Conservation (phyloP, 1,140 invertebrate species). For the Nomia melanderi region DNA sequence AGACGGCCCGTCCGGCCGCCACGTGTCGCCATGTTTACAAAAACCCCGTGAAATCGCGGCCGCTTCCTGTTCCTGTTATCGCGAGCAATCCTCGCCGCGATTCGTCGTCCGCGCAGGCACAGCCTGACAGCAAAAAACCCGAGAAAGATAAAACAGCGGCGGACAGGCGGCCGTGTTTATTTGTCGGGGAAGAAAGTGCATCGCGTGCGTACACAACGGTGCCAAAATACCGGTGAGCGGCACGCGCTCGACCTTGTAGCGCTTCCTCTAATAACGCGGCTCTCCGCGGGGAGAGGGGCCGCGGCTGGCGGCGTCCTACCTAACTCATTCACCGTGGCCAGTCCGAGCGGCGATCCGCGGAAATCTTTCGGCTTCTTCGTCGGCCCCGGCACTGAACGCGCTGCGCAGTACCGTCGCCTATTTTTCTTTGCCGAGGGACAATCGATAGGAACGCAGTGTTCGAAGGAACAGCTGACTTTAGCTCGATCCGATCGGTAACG, state of each 20-base stretch:
- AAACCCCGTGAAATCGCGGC: neutral
- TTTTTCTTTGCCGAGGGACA: no score
- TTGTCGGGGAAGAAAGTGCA: conserved; percentile 2
- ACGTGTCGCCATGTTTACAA: neutral
- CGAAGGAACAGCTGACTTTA: no score
- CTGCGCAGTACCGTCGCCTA: no score
- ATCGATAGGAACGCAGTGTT: no score
- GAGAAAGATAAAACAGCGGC: no score
- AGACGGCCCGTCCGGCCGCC: neutral
- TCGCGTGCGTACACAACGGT: neutral
- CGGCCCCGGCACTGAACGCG: no score
- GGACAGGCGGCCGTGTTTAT: neutral
- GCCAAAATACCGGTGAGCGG: conserved; percentile 17
- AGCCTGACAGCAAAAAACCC: no score
- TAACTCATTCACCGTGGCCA: conserved; percentile 7
- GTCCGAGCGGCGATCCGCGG: conserved; percentile 37
- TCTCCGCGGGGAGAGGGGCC: conserved; percentile 33
- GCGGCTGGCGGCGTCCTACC: neutral
- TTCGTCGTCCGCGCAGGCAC: no score
- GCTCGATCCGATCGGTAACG: no score
- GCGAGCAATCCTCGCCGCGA: no score
- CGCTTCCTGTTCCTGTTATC: neutral
- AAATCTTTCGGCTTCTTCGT: no score
- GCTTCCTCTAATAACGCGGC: conserved; percentile 69
- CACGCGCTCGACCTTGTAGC: conserved; percentile 57